Evolutionary conservation across 2,113 vertebrate genomes (phyloP).

Genomic region (cattle (Bos taurus)): ARS-UCD2.0 NC_037329.1:84678001-84678500

Average conservation of each 20-base stretch:
- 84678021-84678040: conserved; percentile 50
- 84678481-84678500: neutral
- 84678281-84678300: neutral
- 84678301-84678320: neutral
- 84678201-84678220: neutral
- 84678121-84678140: neutral
- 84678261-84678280: neutral
- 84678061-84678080: conserved; percentile 43
- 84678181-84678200: neutral
- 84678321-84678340: neutral
- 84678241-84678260: neutral
- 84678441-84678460: neutral
- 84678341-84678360: neutral
- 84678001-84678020: conserved; percentile 66
- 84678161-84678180: neutral
- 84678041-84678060: conserved; percentile 63
- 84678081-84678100: conserved; percentile 35
- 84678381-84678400: neutral
- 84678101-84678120: neutral
- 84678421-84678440: neutral
- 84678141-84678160: neutral
- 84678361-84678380: neutral
- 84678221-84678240: neutral
- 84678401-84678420: neutral
- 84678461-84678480: neutral